A percentile compares a stretch with the other conserved stretches of the same genome.
Evolutionary conservation across 1,140 invertebrate genomes (phyloP).

Genomic region (Trinorchestia longiramus): DNA sequence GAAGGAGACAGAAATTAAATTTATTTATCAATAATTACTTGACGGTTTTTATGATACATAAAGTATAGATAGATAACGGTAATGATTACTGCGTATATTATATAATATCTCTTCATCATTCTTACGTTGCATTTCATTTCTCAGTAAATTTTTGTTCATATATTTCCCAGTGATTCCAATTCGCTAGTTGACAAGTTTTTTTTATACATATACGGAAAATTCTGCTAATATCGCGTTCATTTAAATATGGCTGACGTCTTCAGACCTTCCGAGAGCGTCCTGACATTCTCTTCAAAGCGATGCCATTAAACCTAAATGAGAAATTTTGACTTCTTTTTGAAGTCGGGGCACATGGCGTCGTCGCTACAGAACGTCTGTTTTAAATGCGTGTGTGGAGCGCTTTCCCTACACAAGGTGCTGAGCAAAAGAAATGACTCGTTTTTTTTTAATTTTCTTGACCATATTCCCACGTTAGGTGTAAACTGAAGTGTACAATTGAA

Average conservation of each 20-base stretch:
- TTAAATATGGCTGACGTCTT: not conserved
- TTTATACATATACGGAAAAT: not conserved
- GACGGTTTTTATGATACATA: no score
- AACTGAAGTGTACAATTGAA: no score
- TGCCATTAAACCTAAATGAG: conserved; percentile 44
- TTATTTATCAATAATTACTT: no score
- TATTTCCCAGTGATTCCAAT: not conserved
- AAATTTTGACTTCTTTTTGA: not conserved
- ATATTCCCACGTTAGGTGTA: not conserved
- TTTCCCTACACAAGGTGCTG: not conserved
- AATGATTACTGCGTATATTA: not conserved
- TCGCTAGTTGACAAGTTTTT: not conserved
- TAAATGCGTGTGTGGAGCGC: not conserved
- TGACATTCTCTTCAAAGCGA: conserved; percentile 24
- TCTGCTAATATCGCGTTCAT: not conserved
- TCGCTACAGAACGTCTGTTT: not conserved
- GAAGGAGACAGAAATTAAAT: no score
- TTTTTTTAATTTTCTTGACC: no score
- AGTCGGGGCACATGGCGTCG: not conserved
- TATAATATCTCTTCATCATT: not conserved
- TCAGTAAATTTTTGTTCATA: not conserved
- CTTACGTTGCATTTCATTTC: not conserved
- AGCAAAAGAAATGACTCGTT: no score
- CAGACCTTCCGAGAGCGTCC: not conserved
- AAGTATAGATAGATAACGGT: no score